Evolutionary conservation across 2,888 invertebrate genomes (phyloP), one percentile per base, ranked within the genome.

Genomic region (Orthosia cruda): DNA sequence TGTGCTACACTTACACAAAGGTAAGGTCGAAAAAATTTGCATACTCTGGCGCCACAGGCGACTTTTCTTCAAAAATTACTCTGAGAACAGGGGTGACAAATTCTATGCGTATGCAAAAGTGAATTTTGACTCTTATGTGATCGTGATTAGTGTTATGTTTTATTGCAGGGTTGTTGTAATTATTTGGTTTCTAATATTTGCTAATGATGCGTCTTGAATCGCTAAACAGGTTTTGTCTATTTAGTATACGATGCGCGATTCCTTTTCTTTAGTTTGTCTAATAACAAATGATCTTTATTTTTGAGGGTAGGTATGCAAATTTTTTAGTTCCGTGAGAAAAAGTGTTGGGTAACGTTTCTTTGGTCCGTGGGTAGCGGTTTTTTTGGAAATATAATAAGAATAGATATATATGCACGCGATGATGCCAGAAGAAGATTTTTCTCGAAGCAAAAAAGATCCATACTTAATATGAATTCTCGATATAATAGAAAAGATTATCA

Each of bases 181-280:
- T 81, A 74, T 11, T 71, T 73, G 49, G 75, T 77, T 80, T 80
- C 73, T 68, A 54, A 81, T 83, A 83, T 87, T 87, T 86, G 86
- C 90, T 94, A 94, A 95, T 94, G 94, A 95, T 92, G 95, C 94
- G 94, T 93, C 77, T 80, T 87, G 96, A 96, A 96, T 96, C 85
- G 88, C 85, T 96, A 96, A 96, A 94, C 96, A 93, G 93, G 95
- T 95, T 96, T 95, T 95, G 95, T 94, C 95, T 96, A 94, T 92
- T 95, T 94, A 88, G 91, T 94, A 93, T 91, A 93, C 93, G 90
- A 89, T 88, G 89, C 89, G 92, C 92, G 92, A 91, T 90, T 89
- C 88, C 84, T 90, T 87, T 90, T 88, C 75, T 84, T 77, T 87
- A 77, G 84, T 90, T 90, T 88, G 82, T 90, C 78, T 89, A 83